Evolutionary conservation across 2,888 invertebrate species (phyloP).

Genomic region (Odontocerum albicorne): DNA sequence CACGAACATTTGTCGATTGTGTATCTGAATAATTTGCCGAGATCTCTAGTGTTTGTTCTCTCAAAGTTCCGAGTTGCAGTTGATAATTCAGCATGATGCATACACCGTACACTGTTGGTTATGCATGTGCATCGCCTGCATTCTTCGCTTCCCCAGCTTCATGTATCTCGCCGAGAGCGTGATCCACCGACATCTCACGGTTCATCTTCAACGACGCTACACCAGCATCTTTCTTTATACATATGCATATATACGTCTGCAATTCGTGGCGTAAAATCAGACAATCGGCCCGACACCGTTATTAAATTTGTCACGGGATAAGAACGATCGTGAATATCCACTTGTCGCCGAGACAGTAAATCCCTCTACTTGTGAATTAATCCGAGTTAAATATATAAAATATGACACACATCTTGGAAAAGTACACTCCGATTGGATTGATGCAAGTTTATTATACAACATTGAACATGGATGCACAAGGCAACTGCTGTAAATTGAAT

Average conservation of each 20-base stretch:
- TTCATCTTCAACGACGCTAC: conserved; percentile 2
- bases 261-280: no score
- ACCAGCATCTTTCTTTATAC: conserved; percentile 1
- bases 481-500: no score
- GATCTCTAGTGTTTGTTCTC: no score
- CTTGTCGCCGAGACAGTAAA: conserved; percentile 5
- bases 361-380: background rate
- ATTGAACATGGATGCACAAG: no score
- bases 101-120: background rate
- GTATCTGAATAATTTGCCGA: no score
- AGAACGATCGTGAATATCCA: background rate
- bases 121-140: conserved; percentile 5
- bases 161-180: conserved; percentile 6
- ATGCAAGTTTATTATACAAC: no score
- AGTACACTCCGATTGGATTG: no score
- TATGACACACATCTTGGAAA: no score
- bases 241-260: background rate
- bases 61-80: no score
- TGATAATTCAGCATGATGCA: no score
- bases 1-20: no score
- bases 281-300: conserved; percentile 15
- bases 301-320: conserved; percentile 15
- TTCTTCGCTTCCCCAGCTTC: conserved; percentile 15
- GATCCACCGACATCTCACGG: conserved; percentile 7
- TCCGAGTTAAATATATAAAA: no score